phyloP scores from a whole-genome alignment of 2,888 invertebrate species.

The Aspidapion aeneum region DNA sequence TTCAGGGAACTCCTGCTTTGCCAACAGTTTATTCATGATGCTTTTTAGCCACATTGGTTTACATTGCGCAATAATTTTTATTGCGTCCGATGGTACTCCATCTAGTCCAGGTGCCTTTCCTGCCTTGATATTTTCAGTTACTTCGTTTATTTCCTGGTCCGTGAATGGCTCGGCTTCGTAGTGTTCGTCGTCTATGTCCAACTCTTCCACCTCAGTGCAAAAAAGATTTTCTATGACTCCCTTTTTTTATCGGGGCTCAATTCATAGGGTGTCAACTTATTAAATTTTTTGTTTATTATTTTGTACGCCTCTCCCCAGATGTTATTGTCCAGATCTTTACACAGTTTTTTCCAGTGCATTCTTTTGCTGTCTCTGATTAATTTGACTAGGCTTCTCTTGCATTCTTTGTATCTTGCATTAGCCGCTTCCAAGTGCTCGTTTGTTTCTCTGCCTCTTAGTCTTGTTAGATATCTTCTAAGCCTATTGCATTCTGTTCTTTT shows the following conservation, averaged over 20 bases:
- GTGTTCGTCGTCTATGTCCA: not conserved
- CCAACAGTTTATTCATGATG: conserved; percentile 7
- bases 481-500: conserved; percentile 1
- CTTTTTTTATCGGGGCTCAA: not conserved
- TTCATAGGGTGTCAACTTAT: not conserved
- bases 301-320: conserved; percentile 19
- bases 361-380: conserved; percentile 3
- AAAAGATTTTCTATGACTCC: conserved; percentile 6
- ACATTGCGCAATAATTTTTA: conserved; percentile 4
- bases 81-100: conserved; percentile 12
- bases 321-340: conserved; percentile 11
- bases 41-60: not conserved
- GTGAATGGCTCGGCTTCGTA: not conserved
- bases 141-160: conserved; percentile 10
- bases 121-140: conserved; percentile 3
- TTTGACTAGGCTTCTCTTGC: not conserved
- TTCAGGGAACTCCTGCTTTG: conserved; percentile 14
- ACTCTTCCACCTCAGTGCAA: not conserved
- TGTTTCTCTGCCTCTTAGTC: not conserved
- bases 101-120: conserved; percentile 19
- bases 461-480: not conserved
- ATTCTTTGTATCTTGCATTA: not conserved
- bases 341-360: conserved; percentile 10
- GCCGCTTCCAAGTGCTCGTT: not conserved
- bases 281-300: conserved; percentile 9